Evolutionary conservation across 2,113 vertebrate species (phyloP), one percentile per base, ranked within the genome.

Genomic region (Chionodraco myersi): DNA sequence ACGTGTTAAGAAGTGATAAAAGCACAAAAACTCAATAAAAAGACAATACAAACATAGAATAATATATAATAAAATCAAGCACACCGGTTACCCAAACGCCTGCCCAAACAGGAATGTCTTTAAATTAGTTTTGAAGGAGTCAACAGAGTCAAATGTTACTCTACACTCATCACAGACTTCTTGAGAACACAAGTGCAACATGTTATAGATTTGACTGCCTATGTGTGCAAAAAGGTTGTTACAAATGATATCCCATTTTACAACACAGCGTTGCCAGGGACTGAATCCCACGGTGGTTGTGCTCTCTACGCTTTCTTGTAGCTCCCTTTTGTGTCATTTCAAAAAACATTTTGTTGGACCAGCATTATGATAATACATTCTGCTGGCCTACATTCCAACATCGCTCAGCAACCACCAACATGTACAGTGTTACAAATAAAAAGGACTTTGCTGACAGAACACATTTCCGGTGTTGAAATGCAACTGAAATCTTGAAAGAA

Each of bases 311-410:
- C 23, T 54, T 73, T 44, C 72, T 23, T n/a, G 13, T n/a, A 47
- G 18, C 48, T 53, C 56, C 45, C 16, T 13, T 56, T 51, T 63
- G 30, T 58, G n/a, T 54, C 56, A 21, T 74, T 47, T 41, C 26
- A 9, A 80, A 81, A 44, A 26, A 10, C 18, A 23, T 57, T 58
- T 51, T 64, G 44, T 47, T 16, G 57, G 34, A 61, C 12, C 48
- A 49, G 30, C 18, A 6, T 49, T 56, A 57, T 58, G 26, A 18
- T 62, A 23, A 36, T 45, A 52, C 11, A 16, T 52, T 59, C 52
- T 9, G 3, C 36, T 30, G 51, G 3, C 64, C 62, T 61, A 67
- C 48, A 34, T 36, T 54, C 14, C 10, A 18, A 52, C 49, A 75
- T 49, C 18, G 49, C 9, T 21, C 26, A 23, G 1, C 13, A 4